Base-by-base conservation (phyloP, 30 jellyfish, hydroid and myxozoan genomes). In the Cassiopea andromeda region DNA sequence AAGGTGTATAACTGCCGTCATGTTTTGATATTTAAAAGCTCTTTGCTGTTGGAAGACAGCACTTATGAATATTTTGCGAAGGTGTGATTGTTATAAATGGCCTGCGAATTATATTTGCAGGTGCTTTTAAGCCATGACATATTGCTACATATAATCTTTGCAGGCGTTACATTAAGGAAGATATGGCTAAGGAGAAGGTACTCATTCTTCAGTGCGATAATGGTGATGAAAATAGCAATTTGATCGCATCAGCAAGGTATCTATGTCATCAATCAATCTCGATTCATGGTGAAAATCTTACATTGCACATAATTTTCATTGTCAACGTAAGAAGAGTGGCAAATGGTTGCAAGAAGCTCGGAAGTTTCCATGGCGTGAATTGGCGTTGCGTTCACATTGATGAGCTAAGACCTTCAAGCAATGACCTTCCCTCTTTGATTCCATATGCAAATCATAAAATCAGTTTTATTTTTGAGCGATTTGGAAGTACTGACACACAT, bases 351-450 rank as follows among this genome's bases (percentile, higher is more conserved):
- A 69, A 71, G 75, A 46, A 84, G 49, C 77, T 84, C 17, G 92
- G 92, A 8, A 45, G 85, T 58, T 84, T 84, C 69, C 92, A 84
- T 73, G 92, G 92, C 9, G 92, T 74, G 48, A 73, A 84, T 72
- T 91, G 97, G 97, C 77, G 54, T 16, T 91, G 91, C 44, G 80
- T 79, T 45, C 97, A 91, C 78, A 91, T 91, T 77, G 97, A 91
- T 78, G 97, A 91, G 86, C 86, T 91, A 8, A 91, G 97, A 14
- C 90, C 89, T 43, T 78, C 97, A 13, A 91, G 78, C 48, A 78
- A 75, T 68, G 85, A 77, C 10, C 19, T 92, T 69, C 97, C 97
- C 7, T 78, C 90, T 48, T 72, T 92, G 61, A 80, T 85, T 2
- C 60, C 59, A 44, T 84, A 46, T 77, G 88, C 92, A 27, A 85